Evolutionary conservation across 2,113 vertebrate genomes (phyloP), one percentile per base, ranked within the genome.

Genomic region (Rhinoderma darwinii): DNA sequence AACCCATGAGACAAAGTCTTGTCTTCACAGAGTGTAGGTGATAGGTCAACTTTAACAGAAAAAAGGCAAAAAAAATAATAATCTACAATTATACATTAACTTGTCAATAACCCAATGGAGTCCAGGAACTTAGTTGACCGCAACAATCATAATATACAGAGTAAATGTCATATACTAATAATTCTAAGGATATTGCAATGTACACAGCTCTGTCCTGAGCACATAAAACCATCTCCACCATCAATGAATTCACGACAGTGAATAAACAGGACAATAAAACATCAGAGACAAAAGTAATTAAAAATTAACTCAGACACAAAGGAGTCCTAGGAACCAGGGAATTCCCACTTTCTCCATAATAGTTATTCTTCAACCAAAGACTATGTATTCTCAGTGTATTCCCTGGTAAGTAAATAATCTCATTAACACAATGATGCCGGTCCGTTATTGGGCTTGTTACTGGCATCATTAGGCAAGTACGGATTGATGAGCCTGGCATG

Each of bases 231-330:
- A 51, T 81, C 78, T 15, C 47, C 20, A 81, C 47, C 50, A 15
- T n/a, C 37, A 41, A 30, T 25, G 30, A 22, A 37, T 37, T 39
- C 68, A 56, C 76, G 30, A 14, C 27, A 59, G 35, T n/a, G 78
- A n/a, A 59, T 81, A 81, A 61, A 81, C 50, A 81, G 61, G 32
- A 59, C 78, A 81, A 61, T 81, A 56, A 59, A 81, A 56, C 78
- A 80, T 80, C 51, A 61, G 78, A 78, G 75, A 78, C 75, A 54
- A 6, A 11, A 68, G 80, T 20, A 12, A 82, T 82, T 82, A 82
- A 82, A 82, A 27, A 66, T 82, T 63, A 82, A 82, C 80, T 47
- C 80, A 32, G 41, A 44, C 59, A 82, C 56, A 82, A 82, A 44
- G 59, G 56, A 66, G n/a, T 44, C 80, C 47, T 27, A 27, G 32